Evolutionary conservation across 2,797 vertebrate genomes (phyloP).

Genomic region (Artibeus lituratus): DNA sequence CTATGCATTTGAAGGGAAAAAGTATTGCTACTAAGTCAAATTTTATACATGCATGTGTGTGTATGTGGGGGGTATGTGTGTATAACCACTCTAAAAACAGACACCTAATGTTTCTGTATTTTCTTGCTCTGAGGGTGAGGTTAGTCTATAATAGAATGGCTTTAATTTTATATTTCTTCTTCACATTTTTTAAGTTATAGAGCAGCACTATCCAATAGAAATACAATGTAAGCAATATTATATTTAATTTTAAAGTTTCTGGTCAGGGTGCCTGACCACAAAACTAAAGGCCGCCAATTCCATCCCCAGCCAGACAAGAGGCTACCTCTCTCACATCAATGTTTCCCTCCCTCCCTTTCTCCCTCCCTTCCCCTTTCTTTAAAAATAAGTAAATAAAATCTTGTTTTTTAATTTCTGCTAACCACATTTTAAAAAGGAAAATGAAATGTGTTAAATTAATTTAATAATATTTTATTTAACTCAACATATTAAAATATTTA

Average conservation of each 20-base stretch:
- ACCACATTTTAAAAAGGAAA: neutral
- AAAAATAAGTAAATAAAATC: neutral
- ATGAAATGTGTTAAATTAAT: neutral
- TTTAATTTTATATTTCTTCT: neutral
- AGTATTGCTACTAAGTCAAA: neutral
- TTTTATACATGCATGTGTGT: neutral
- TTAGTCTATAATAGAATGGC: neutral
- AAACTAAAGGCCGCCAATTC: neutral
- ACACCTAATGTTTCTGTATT: neutral
- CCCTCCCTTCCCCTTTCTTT: neutral
- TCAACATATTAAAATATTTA: conserved; percentile 6
- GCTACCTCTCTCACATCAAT: neutral
- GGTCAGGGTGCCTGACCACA: neutral
- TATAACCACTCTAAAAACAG: neutral
- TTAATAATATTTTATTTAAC: conserved; percentile 23
- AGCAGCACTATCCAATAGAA: neutral
- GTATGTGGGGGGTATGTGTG: no score
- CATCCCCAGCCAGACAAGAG: neutral
- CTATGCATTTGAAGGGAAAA: neutral
- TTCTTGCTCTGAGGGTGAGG: neutral
- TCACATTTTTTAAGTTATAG: neutral
- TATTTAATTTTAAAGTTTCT: neutral
- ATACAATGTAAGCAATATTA: neutral
- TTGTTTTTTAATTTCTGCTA: neutral
- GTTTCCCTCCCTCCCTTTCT: neutral